Evolutionary conservation across 2,888 invertebrate genomes (phyloP), one percentile per base, ranked within the genome.

Genomic region (Tetheella fluctuosa): DNA sequence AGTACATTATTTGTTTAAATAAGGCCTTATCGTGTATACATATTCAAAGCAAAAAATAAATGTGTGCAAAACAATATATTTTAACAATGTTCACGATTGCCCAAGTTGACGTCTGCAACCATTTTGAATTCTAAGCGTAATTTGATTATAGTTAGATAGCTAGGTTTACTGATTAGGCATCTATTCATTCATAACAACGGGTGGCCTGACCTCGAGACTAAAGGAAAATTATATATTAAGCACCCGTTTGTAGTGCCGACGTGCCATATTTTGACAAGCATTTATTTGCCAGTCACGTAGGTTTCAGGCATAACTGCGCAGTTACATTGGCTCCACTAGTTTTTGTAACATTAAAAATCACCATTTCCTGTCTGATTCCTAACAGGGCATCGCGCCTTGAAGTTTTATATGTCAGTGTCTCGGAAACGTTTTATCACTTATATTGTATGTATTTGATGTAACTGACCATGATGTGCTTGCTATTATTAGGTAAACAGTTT

Each of bases 221-320:
- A 64, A 64, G 62, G 59, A 72, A 71, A 64, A 65, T 62, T 54
- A 48, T 48, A 20, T 48, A 59, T 25, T 30, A 48, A 28, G 52
- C n/a, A 17, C n/a, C 28, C 30, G 59, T 23, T 28, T 30, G 28
- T 48, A 30, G 34, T 55, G 23, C 55, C 34, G 34, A 34, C 23
- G 23, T 55, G 20, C 55, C 34, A 55, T 66, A 78, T 82, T 79
- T 84, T 78, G 82, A 77, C 77, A 76, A 76, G 69, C 65, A 70
- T 80, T 75, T 67, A 78, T 69, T 79, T 78, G 76, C 84, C 67
- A 72, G 85, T 88, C 89, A 88, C 89, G 89, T 88, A 84, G 61
- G 56, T 69, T 74, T 67, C 60, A 68, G 63, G 3, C 34, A 30
- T 30, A 30, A 64, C 70, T 75, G 68, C 74, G 72, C 62, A 70